Conservation (phyloP, 2,888 invertebrate species). For the Acrobasis suavella region DNA sequence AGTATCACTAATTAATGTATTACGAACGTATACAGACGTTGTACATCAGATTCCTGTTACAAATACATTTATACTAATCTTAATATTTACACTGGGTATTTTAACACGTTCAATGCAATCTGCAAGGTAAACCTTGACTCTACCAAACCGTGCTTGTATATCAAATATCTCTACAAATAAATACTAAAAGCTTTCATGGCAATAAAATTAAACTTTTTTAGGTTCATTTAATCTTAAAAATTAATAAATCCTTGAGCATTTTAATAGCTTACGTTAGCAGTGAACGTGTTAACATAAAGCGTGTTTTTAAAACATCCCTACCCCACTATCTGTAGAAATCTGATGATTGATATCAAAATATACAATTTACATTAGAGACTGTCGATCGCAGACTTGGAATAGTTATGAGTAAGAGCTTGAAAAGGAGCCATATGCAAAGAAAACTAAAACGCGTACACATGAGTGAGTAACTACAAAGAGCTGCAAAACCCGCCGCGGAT, state of each 20-base stretch:
- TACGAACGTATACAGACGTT: conserved; percentile 79
- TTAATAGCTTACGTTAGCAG: conserved; percentile 9
- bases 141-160: conserved; percentile 8
- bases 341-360: conserved; percentile 9
- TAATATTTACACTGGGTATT: conserved; percentile 60
- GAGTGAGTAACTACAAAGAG: conserved; percentile 52
- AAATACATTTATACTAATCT: conserved; percentile 58
- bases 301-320: not conserved
- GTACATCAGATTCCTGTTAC: conserved; percentile 78
- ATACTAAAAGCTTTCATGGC: conserved; percentile 16
- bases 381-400: conserved; percentile 16
- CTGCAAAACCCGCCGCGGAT: conserved; percentile 52
- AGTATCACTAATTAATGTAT: conserved; percentile 58
- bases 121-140: conserved; percentile 4
- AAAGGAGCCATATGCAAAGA: conserved; percentile 23
- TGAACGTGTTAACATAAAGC: conserved; percentile 23
- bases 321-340: conserved; percentile 17
- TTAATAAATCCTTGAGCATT: conserved; percentile 17
- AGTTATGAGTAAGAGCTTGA: conserved; percentile 13
- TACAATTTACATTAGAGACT: not conserved
- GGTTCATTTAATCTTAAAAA: conserved; percentile 6
- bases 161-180: conserved; percentile 17
- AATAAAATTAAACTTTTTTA: not conserved
- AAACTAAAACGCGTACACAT: conserved; percentile 40
- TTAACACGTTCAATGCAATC: conserved; percentile 29